These are phyloP conservation scores for Chloroceryle aenea DNA, from an alignment of 2,113 vertebrate genomes.

Conservation along the genomic window DNA sequence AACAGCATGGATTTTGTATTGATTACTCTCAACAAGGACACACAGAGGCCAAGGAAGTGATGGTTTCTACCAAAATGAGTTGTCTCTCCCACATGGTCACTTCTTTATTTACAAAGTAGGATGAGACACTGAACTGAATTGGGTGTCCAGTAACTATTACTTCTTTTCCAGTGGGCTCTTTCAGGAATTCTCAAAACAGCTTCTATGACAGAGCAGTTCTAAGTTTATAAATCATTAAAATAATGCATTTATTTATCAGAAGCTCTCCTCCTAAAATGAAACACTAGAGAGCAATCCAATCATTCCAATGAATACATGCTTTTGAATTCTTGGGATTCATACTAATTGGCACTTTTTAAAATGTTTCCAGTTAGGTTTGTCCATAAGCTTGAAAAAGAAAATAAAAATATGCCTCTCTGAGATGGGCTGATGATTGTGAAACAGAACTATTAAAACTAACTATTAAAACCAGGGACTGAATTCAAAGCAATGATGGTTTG, in stretches of 20 bases:
- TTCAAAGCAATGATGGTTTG: slow-evolving; percentile 39
- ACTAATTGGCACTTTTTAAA: slow-evolving; percentile 49
- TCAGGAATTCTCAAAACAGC: neutral
- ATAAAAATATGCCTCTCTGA: slow-evolving; percentile 30
- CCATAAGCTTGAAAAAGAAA: slow-evolving; percentile 35
- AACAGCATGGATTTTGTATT: neutral
- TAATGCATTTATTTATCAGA: slow-evolving; percentile 54
- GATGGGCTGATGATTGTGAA: slow-evolving; percentile 43
- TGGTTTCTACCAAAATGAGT: neutral
- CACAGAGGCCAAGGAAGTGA: neutral
- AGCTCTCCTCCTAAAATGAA: slow-evolving; percentile 25
- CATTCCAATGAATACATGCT: neutral
- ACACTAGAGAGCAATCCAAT: slow-evolving; percentile 37
- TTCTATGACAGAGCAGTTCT: neutral
- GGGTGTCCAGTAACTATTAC: neutral
- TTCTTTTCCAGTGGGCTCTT: neutral
- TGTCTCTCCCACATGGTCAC: neutral
- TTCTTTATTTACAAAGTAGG: neutral
- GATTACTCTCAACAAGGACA: neutral
- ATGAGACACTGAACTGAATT: neutral
- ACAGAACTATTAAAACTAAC: slow-evolving; percentile 27
- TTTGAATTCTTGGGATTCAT: slow-evolving; percentile 16
- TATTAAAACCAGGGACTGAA: slow-evolving; percentile 12
- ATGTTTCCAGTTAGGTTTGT: slow-evolving; percentile 39
- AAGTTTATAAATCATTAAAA: slow-evolving; percentile 46